Evolutionary conservation across 2,113 vertebrate species (phyloP).

Genomic region (Clarias magur): DNA sequence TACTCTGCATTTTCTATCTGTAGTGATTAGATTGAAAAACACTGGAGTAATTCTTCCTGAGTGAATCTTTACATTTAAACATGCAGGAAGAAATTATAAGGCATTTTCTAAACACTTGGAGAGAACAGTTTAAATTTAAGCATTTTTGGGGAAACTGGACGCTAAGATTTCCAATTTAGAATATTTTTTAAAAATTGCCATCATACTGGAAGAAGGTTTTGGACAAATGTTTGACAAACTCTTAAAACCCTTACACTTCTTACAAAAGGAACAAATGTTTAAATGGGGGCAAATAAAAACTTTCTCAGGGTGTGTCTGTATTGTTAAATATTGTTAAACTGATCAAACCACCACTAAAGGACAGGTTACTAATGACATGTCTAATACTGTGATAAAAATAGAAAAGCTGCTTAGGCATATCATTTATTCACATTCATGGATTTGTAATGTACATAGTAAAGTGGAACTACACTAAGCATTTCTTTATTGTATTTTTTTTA

Average conservation of each 20-base stretch:
- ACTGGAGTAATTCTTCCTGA: background rate
- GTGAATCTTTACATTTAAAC: background rate
- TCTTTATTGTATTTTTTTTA: constrained; percentile 15
- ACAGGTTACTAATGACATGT: constrained; percentile 18
- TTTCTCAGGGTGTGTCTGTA: constrained; percentile 42
- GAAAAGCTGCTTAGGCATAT: background rate
- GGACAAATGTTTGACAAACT: background rate
- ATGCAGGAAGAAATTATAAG: background rate
- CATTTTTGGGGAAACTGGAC: background rate
- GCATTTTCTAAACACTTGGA: background rate
- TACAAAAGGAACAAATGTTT: background rate
- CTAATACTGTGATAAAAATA: constrained; percentile 7
- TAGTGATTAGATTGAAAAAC: background rate
- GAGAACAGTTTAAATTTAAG: background rate
- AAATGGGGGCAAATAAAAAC: background rate
- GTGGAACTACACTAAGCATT: constrained; percentile 45
- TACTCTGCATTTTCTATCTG: background rate
- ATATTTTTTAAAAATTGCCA: background rate
- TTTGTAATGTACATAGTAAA: constrained; percentile 23
- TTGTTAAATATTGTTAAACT: background rate
- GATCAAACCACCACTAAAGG: constrained; percentile 8
- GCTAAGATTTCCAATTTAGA: background rate
- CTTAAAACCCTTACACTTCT: background rate
- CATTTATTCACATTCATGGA: background rate
- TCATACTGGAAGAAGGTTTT: background rate